These are phyloP conservation scores for Ardeotis arabs DNA, from an alignment of 2,113 vertebrate genomes.

Conservation along the genomic window DNA sequence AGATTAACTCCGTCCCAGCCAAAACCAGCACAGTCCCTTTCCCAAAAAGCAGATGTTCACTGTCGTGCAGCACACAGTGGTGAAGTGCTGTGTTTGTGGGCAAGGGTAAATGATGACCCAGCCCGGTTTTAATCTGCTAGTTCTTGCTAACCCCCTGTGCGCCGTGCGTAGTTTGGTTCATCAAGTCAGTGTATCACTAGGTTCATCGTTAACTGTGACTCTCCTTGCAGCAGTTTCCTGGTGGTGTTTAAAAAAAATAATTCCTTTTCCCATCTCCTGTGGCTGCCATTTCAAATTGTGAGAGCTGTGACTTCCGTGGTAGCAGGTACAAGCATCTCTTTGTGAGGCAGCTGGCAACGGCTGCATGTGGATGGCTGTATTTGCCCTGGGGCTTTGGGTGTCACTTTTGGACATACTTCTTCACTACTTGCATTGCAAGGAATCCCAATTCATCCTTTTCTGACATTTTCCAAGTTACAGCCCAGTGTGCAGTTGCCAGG, in stretches of 20 bases:
- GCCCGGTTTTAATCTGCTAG: background rate
- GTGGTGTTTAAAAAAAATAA: background rate
- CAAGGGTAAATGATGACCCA: background rate
- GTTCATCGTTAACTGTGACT: background rate
- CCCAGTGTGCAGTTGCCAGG: background rate
- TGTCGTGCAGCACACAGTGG: background rate
- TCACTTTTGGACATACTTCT: background rate
- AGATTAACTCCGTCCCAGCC: too few relatives aligned
- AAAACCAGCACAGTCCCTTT: background rate
- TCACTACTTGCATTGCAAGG: background rate
- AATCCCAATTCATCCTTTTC: background rate
- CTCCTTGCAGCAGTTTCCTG: background rate
- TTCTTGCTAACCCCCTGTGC: background rate
- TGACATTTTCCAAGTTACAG: slow-evolving; percentile 6
- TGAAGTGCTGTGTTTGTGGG: background rate
- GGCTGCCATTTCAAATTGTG: background rate
- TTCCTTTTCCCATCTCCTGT: background rate
- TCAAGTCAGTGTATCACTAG: background rate
- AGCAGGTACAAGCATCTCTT: background rate
- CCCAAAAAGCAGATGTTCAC: background rate
- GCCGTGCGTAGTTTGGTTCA: background rate
- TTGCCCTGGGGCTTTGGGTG: background rate
- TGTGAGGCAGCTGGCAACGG: background rate
- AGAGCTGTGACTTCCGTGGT: background rate
- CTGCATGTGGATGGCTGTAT: background rate